Evolutionary conservation across 2,797 vertebrate genomes (phyloP), one percentile per base, ranked within the genome.

Genomic region (Sebastes steindachneri): DNA sequence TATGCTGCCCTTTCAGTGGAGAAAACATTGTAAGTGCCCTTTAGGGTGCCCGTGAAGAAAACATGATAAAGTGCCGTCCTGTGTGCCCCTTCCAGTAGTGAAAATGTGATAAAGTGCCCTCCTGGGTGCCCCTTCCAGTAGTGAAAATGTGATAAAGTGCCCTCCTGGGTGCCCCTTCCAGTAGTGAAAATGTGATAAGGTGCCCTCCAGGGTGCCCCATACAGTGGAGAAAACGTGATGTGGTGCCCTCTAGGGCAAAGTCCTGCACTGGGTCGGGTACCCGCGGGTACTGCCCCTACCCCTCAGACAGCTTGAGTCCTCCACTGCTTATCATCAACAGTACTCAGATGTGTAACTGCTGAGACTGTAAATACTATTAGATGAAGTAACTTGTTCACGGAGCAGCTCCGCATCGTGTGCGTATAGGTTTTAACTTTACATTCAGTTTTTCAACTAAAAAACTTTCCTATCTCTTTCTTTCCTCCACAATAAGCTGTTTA

Each of bases 301-400:
- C 51, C 51, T 21, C 21, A 54, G 51, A 54, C 1, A 54, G 51
- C 10, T n/a, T 54, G 51, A 21, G 51, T 23, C n/a, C 51, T 3
- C 51, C n/a, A 54, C 51, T 37, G 66, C 37, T 63, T 87, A 57
- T 75, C 70, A 79, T 33, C 29, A 67, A 6, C 53, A 41, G 48
- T 9, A 4, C 25, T 68, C 68, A 62, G 48, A 73, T 54, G 15
- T 25, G 23, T 14, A 58, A 23, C 37, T 23, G 62, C 67, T 65
- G 67, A 68, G 48, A 41, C 28, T 58, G 68, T 28, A 62, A 57
- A 64, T 53, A 62, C 60, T 15, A 51, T 15, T 33, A 53, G 23
- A 33, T 25, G 35, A 14, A 59, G 55, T 6, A 53, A 21, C 23
- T 28, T 12, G 17, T 35, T 51, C 26, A 65, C 15, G 17, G 23